These are phyloP conservation scores for Amyelois transitella DNA, from an alignment of 1,140 invertebrate species.

Conservation along the genomic window DNA sequence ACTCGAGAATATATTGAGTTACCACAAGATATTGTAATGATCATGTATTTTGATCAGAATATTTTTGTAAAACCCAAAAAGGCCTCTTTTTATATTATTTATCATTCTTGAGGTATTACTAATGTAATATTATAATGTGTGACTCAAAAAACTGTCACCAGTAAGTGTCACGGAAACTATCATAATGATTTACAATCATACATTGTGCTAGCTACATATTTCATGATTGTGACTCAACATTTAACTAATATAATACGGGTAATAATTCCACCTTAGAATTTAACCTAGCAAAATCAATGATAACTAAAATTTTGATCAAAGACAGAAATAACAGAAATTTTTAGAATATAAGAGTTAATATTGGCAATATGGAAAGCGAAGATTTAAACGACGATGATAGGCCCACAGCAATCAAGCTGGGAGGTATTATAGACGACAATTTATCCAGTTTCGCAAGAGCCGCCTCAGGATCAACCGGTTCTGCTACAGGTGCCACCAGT, in stretches of 20 bases:
- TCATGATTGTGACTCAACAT: background rate
- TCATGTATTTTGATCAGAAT: background rate
- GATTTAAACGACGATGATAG: slow-evolving; percentile 13
- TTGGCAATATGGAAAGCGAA: slow-evolving; percentile 11
- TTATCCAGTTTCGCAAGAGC: slow-evolving; percentile 55
- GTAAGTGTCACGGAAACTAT: background rate
- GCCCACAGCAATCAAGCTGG: background rate
- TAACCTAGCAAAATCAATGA: background rate
- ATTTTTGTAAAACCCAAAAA: background rate
- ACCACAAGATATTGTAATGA: background rate
- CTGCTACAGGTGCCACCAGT: slow-evolving; percentile 48
- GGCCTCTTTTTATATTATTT: slow-evolving; percentile 20
- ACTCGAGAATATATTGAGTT: background rate
- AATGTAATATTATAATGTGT: slow-evolving; percentile 13
- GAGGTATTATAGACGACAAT: slow-evolving; percentile 43
- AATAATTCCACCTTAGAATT: no score
- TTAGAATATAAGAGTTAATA: background rate
- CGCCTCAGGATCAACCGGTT: slow-evolving; percentile 45
- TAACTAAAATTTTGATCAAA: no score
- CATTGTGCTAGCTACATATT: background rate
- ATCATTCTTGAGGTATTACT: slow-evolving; percentile 21
- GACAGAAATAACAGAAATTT: no score
- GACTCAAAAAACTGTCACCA: slow-evolving; percentile 13
- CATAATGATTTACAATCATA: background rate
- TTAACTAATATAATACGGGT: background rate